A percentile compares a stretch with the other conserved stretches of the same genome.
phyloP scores from a whole-genome alignment of 2,888 invertebrate genomes.

The Cryptocheilus praepositus region DNA sequence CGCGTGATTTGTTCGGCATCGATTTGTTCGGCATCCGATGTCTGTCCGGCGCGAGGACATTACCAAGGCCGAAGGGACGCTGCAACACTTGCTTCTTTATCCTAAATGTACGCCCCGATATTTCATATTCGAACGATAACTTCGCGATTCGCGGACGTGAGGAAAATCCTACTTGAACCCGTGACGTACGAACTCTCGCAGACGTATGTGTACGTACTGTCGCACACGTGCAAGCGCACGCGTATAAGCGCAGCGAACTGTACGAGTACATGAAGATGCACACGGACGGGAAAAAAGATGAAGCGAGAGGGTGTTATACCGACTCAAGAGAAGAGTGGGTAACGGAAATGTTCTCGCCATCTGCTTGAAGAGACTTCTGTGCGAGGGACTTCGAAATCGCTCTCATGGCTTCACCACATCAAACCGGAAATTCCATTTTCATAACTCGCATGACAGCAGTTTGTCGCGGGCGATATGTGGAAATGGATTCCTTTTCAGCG shows the following conservation, averaged over 20 bases:
- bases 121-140: constrained; percentile 43
- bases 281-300: constrained; percentile 8
- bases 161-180: constrained; percentile 25
- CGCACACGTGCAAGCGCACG: neutral
- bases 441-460: constrained; percentile 44
- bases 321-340: constrained; percentile 21
- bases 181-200: neutral
- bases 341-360: constrained; percentile 45
- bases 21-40: neutral
- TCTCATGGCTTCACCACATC: constrained; percentile 26
- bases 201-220: too few relatives aligned
- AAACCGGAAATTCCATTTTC: constrained; percentile 53
- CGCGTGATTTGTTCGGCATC: neutral
- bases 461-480: constrained; percentile 26
- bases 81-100: constrained; percentile 14
- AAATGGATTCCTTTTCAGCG: constrained; percentile 11
- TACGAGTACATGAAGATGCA: neutral
- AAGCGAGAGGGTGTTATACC: neutral
- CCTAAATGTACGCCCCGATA: constrained; percentile 29
- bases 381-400: constrained; percentile 31
- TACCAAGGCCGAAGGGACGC: neutral
- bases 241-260: neutral
- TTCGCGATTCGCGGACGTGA: constrained; percentile 30
- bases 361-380: constrained; percentile 31
- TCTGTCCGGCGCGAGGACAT: neutral